Percentiles rank a stretch among this genome's conserved stretches.
Evolutionary conservation across 2,113 vertebrate species (phyloP).

Genomic region (Hoplias malabaricus): DNA sequence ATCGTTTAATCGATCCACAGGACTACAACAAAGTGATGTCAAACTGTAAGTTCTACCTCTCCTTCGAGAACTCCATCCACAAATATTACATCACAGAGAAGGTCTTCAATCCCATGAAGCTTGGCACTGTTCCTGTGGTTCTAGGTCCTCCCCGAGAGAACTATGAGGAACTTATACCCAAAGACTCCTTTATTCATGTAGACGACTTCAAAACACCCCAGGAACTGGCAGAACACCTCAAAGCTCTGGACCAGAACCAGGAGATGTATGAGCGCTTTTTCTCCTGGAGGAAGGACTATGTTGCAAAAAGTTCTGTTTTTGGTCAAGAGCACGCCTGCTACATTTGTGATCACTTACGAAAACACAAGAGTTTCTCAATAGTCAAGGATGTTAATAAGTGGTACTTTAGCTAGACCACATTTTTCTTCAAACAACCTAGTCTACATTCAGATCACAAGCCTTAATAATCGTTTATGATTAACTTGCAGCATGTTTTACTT

Average conservation of each 20-base stretch:
- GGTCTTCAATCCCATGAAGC: not conserved
- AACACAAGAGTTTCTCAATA: not conserved
- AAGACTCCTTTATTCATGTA: constrained; percentile 10
- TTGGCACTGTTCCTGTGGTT: constrained; percentile 6
- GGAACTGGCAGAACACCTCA: constrained; percentile 5
- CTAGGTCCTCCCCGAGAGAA: not conserved
- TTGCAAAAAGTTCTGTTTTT: not conserved
- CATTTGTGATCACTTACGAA: not conserved
- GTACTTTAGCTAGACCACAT: constrained; percentile 21
- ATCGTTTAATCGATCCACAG: not conserved
- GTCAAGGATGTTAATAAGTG: not conserved
- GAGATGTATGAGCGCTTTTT: not conserved
- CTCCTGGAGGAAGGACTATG: constrained; percentile 2
- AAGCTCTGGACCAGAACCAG: constrained; percentile 9
- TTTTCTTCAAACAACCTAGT: no score
- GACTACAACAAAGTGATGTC: not conserved
- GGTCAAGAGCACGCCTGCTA: not conserved
- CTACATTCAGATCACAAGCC: no score
- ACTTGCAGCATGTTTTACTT: no score
- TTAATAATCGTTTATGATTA: no score
- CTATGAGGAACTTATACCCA: constrained; percentile 16
- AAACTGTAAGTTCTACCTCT: constrained; percentile 19
- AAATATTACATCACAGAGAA: constrained; percentile 18
- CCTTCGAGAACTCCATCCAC: constrained; percentile 9
- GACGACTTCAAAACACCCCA: not conserved